A percentile compares a stretch with the other conserved stretches of the same genome.
Evolutionary conservation across 2,888 invertebrate species (phyloP).

Genomic region (Tricholauxania praeusta): DNA sequence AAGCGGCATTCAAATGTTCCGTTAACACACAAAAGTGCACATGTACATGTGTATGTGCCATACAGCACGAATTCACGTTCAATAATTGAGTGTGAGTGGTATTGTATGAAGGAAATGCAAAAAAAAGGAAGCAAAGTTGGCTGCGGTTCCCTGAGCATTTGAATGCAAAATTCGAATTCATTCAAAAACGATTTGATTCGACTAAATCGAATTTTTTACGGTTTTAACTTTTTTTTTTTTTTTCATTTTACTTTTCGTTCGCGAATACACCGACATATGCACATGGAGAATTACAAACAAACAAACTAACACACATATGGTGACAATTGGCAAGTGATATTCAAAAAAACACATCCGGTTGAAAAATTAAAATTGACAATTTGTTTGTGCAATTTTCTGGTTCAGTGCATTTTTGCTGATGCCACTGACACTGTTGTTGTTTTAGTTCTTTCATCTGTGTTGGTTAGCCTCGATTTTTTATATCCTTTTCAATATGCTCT

Average conservation of each 20-base stretch:
- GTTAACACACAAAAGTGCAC: neutral
- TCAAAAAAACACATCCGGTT: slow-evolving; percentile 54
- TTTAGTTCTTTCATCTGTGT: slow-evolving; percentile 7
- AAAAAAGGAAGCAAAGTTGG: neutral
- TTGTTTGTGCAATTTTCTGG: slow-evolving; percentile 55
- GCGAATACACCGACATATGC: neutral
- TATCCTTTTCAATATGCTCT: slow-evolving; percentile 10
- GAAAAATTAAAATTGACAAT: slow-evolving; percentile 56
- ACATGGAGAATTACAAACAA: neutral
- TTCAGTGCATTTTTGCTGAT: slow-evolving; percentile 43
- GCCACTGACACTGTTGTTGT: neutral
- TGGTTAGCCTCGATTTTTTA: slow-evolving; percentile 29
- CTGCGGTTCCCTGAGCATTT: slow-evolving; percentile 12
- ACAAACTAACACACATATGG: slow-evolving; percentile 51
- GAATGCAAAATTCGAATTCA: slow-evolving; percentile 26
- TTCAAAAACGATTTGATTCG: slow-evolving; percentile 28
- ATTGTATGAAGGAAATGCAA: neutral
- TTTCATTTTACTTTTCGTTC: neutral
- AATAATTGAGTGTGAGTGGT: slow-evolving; percentile 20
- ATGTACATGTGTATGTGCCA: no score
- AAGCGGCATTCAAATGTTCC: slow-evolving; percentile 15
- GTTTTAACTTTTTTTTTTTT: neutral
- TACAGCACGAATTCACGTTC: neutral
- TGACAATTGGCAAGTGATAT: slow-evolving; percentile 60
- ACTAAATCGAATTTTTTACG: slow-evolving; percentile 21